A percentile compares a stretch with the other conserved stretches of the same genome.
phyloP scores from a whole-genome alignment of 2,113 vertebrate species.

The Ariopsis seemanni region DNA sequence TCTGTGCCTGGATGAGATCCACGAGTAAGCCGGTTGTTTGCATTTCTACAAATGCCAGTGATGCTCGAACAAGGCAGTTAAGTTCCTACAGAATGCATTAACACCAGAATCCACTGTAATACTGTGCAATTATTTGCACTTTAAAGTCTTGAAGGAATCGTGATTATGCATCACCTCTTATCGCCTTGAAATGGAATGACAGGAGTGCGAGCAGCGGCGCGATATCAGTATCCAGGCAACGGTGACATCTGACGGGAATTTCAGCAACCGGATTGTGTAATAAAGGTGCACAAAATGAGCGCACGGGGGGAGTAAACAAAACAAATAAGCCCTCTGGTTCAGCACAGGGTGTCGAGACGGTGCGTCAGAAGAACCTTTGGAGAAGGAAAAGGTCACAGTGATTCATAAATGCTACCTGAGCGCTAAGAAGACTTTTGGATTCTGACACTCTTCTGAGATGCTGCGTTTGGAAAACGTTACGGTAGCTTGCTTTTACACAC shows the following conservation, averaged over 20 bases:
- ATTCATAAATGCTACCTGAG: neutral
- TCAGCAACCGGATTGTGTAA: neutral
- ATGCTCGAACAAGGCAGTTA: neutral
- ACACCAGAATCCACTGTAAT: neutral
- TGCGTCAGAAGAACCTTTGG: constrained; percentile 27
- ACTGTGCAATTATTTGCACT: constrained; percentile 7
- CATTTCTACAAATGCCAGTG: neutral
- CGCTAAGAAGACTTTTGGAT: neutral
- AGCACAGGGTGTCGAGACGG: neutral
- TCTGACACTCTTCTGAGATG: neutral
- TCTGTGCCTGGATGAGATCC: no score
- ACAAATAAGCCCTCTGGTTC: constrained; percentile 16
- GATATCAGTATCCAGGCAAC: constrained; percentile 38
- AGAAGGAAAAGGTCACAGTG: constrained; percentile 10
- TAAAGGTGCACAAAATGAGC: constrained; percentile 19
- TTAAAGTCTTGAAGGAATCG: neutral
- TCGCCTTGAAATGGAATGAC: neutral
- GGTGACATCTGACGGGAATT: constrained; percentile 29
- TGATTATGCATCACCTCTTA: constrained; percentile 21
- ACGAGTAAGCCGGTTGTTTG: neutral
- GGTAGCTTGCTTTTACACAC: neutral
- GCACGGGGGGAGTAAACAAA: constrained; percentile 13
- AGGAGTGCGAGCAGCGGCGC: neutral
- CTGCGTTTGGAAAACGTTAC: neutral
- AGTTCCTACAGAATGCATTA: neutral